Percentiles rank a stretch among this genome's conserved stretches.
Evolutionary conservation across 1,140 invertebrate species (phyloP).

Genomic region (Apis dorsata): DNA sequence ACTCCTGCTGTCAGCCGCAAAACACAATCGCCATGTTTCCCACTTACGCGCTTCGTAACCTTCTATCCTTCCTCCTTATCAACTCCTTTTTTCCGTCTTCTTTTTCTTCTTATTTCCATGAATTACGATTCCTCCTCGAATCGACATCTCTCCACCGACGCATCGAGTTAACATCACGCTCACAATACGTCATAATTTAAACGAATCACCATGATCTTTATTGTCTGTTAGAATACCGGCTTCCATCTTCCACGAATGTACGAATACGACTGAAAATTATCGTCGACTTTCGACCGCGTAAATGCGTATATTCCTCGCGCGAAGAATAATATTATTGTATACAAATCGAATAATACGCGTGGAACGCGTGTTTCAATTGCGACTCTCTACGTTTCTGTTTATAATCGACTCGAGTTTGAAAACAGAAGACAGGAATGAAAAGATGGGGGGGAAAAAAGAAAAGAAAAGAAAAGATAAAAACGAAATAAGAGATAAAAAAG

Average conservation of each 20-base stretch:
- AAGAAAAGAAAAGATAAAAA: not conserved
- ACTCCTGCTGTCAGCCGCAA: constrained; percentile 71
- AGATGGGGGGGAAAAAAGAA: not conserved
- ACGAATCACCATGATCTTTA: constrained; percentile 24
- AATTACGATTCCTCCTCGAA: constrained; percentile 52
- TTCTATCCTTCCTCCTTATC: constrained; percentile 10
- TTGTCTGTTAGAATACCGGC: not conserved
- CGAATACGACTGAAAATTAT: not conserved
- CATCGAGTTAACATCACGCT: constrained; percentile 27
- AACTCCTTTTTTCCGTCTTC: not conserved
- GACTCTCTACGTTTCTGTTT: constrained; percentile 22
- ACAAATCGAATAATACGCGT: constrained; percentile 67
- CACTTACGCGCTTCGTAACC: constrained; percentile 51
- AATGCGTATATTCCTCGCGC: not conserved
- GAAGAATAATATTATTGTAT: constrained; percentile 72
- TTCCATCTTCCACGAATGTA: too few species aligned
- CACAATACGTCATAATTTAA: constrained; percentile 23
- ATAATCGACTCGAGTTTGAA: constrained; percentile 32
- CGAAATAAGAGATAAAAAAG: constrained; percentile 11
- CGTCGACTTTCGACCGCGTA: not conserved
- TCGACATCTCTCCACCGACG: constrained; percentile 18
- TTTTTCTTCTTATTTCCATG: constrained; percentile 29
- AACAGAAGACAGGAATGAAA: not conserved
- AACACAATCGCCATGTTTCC: constrained; percentile 62
- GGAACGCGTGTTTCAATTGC: constrained; percentile 18